A percentile compares a stretch with the other conserved stretches of the same genome.
Evolutionary conservation across 2,888 invertebrate species (phyloP).

Genomic region (Oscheius sp.): DNA sequence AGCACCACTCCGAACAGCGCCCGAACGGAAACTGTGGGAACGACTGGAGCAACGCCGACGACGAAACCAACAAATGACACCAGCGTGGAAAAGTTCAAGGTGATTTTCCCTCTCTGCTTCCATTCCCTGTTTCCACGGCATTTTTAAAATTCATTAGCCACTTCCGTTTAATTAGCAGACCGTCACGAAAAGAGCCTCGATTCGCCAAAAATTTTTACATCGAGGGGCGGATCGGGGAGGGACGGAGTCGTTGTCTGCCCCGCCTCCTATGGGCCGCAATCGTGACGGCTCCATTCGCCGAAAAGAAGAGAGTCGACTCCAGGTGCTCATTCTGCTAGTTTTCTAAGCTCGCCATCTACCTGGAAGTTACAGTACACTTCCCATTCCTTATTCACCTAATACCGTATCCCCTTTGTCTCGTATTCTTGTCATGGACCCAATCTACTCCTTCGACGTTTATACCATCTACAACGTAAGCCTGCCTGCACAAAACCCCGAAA

Average conservation of each 20-base stretch:
- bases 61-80: conserved; percentile 27
- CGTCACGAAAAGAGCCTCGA: conserved; percentile 1
- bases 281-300: conserved; percentile 15
- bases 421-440: background rate
- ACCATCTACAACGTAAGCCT: no score
- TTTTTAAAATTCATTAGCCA: no score
- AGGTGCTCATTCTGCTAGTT: conserved; percentile 4
- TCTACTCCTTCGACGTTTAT: background rate
- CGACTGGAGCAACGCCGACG: conserved; percentile 24
- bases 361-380: background rate
- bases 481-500: background rate
- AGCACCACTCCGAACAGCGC: conserved; percentile 33
- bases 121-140: no score
- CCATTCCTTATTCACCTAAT: background rate
- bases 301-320: conserved; percentile 20
- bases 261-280: conserved; percentile 16
- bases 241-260: conserved; percentile 13
- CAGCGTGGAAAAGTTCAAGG: conserved; percentile 52
- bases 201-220: conserved; percentile 4
- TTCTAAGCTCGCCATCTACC: background rate
- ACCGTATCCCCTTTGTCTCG: background rate
- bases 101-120: no score
- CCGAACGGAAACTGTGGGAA: conserved; percentile 31
- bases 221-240: background rate
- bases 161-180: background rate